Evolutionary conservation across 2,113 vertebrate species (phyloP).

Genomic region (Gracilinanus agilis): DNA sequence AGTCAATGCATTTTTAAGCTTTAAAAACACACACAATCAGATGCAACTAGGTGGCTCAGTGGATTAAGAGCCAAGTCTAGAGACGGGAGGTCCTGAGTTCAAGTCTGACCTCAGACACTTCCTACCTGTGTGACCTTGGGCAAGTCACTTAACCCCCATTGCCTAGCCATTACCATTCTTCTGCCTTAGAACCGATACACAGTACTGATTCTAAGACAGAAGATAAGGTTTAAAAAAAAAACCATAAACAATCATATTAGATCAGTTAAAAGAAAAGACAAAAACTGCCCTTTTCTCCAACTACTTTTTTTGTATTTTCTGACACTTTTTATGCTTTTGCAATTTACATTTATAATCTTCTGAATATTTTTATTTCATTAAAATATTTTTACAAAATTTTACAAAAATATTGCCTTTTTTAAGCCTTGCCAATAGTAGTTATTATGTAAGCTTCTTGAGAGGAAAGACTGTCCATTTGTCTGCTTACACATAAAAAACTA

Average conservation of each 20-base stretch:
- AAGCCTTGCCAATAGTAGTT: neutral
- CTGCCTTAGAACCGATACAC: too few species aligned
- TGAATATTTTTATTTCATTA: neutral
- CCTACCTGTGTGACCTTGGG: too few species aligned
- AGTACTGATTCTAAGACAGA: too few species aligned
- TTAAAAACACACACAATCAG: too few species aligned
- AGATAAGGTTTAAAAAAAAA: neutral
- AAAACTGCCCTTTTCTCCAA: neutral
- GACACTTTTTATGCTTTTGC: neutral
- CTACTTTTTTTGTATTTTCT: neutral
- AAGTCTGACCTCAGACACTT: too few species aligned
- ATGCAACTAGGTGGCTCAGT: too few species aligned
- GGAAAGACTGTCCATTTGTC: neutral
- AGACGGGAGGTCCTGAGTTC: too few species aligned
- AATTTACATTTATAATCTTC: neutral
- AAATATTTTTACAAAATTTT: neutral
- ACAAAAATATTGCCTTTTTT: neutral
- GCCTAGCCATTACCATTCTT: too few species aligned
- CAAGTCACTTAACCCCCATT: too few species aligned
- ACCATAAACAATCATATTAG: too few species aligned
- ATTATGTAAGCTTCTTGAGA: neutral
- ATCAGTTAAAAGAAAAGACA: neutral
- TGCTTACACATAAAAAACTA: neutral
- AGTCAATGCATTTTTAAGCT: too few species aligned
- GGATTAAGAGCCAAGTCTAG: too few species aligned